These are phyloP conservation scores for Limonius californicus DNA, from an alignment of 1,140 invertebrate genomes.

Conservation along the genomic window DNA sequence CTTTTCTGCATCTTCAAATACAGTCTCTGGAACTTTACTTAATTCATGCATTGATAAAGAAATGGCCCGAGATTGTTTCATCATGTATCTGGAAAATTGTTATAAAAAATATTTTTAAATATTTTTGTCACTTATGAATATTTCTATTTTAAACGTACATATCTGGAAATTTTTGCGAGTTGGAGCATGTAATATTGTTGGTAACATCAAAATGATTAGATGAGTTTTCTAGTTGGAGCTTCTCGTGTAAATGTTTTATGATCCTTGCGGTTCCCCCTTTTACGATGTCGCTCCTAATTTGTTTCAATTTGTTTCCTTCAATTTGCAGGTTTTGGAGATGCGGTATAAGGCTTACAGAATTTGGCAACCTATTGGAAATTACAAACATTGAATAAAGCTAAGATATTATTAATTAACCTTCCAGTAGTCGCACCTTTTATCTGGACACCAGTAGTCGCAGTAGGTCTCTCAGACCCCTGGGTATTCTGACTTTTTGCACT, in stretches of 20 bases:
- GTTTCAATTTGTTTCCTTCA: slow-evolving; percentile 80
- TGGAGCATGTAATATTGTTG: slow-evolving; percentile 21
- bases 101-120: slow-evolving; percentile 2
- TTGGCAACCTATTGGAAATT: slow-evolving; percentile 61
- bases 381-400: slow-evolving; percentile 17
- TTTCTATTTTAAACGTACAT: too few relatives aligned
- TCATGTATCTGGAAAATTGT: slow-evolving; percentile 63
- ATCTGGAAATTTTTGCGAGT: slow-evolving; percentile 56
- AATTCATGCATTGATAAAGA: slow-evolving; percentile 64
- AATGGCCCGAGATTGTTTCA: slow-evolving; percentile 68
- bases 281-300: slow-evolving; percentile 71
- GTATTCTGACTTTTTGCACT: too few relatives aligned
- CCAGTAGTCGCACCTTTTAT: too few relatives aligned
- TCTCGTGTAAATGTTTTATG: slow-evolving; percentile 72
- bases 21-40: slow-evolving; percentile 60
- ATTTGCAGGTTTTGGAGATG: slow-evolving; percentile 79
- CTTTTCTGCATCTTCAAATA: slow-evolving; percentile 65
- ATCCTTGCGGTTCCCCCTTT: slow-evolving; percentile 76
- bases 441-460: too few relatives aligned
- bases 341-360: slow-evolving; percentile 67
- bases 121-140: background rate
- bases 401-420: slow-evolving; percentile 13
- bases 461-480: too few relatives aligned
- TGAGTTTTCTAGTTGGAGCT: slow-evolving; percentile 33
- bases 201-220: slow-evolving; percentile 33